Evolutionary conservation across 2,888 invertebrate genomes (phyloP).

Genomic region (Quadroppia sp.): DNA sequence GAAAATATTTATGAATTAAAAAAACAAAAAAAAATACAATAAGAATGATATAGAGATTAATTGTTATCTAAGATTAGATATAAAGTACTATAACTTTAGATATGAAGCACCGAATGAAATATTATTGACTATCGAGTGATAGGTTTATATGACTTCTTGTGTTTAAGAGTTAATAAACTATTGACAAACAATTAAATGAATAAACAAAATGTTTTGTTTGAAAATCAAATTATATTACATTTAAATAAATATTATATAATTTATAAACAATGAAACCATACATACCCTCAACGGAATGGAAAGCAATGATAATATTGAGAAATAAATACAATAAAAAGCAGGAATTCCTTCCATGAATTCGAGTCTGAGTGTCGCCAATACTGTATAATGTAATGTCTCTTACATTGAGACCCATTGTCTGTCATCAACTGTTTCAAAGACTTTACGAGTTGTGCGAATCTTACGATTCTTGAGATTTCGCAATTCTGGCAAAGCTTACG

Average conservation of each 20-base stretch:
- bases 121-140: neutral
- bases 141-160: neutral
- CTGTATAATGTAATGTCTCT: neutral
- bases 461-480: conserved; percentile 13
- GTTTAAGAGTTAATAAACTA: neutral
- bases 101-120: neutral
- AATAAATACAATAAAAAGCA: conserved; percentile 14
- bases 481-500: conserved; percentile 13
- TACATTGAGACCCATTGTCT: conserved; percentile 22
- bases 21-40: no score
- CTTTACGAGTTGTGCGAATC: neutral
- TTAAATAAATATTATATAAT: neutral
- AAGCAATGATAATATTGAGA: neutral
- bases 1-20: neutral
- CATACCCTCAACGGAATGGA: conserved; percentile 30
- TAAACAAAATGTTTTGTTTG: neutral
- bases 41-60: neutral
- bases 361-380: conserved; percentile 33
- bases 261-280: neutral
- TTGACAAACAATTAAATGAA: neutral
- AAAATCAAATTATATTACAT: neutral
- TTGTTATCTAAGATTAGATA: neutral
- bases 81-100: neutral
- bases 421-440: neutral
- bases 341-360: conserved; percentile 16